A percentile compares a stretch with the other conserved stretches of the same genome.
These are phyloP conservation scores for Zeus faber DNA, from an alignment of 2,113 vertebrate species.

Conservation along the genomic window DNA sequence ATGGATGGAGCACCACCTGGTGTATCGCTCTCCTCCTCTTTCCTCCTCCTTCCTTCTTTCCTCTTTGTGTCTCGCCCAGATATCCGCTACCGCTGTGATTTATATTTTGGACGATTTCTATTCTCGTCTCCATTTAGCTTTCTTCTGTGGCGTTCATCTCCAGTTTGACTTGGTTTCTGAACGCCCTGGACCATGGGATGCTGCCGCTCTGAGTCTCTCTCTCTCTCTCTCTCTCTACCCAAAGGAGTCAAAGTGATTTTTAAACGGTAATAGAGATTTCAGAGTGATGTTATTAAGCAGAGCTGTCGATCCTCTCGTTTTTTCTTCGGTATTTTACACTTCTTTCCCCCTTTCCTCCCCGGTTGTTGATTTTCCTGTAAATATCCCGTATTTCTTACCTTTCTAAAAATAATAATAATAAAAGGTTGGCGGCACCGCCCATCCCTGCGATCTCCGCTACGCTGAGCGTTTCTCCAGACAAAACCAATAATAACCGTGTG, in stretches of 20 bases:
- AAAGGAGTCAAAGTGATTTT: too few species aligned
- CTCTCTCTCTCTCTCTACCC: not conserved
- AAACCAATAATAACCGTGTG: too few species aligned
- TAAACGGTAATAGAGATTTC: too few species aligned
- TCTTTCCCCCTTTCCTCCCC: too few species aligned
- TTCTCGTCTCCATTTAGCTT: not conserved
- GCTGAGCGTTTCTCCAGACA: too few species aligned
- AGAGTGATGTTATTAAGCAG: too few species aligned
- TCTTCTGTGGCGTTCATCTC: not conserved
- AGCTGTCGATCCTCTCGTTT: not conserved
- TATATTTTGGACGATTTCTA: slow-evolving; percentile 53
- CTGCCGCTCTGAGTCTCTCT: not conserved
- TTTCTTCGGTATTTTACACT: not conserved
- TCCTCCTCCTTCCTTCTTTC: not conserved
- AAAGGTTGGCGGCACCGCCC: too few species aligned
- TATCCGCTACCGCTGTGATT: slow-evolving; percentile 43
- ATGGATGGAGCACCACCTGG: slow-evolving; percentile 64
- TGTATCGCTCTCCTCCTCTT: slow-evolving; percentile 16
- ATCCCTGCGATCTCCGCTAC: too few species aligned
- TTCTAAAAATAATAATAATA: too few species aligned
- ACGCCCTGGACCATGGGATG: not conserved
- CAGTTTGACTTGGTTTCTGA: too few species aligned
- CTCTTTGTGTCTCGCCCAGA: slow-evolving; percentile 37
- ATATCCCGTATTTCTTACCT: too few species aligned
- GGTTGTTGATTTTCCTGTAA: too few species aligned